Evolutionary conservation across 2,113 vertebrate genomes (phyloP).

Genomic region (Machaerirhynchus nigripectus): DNA sequence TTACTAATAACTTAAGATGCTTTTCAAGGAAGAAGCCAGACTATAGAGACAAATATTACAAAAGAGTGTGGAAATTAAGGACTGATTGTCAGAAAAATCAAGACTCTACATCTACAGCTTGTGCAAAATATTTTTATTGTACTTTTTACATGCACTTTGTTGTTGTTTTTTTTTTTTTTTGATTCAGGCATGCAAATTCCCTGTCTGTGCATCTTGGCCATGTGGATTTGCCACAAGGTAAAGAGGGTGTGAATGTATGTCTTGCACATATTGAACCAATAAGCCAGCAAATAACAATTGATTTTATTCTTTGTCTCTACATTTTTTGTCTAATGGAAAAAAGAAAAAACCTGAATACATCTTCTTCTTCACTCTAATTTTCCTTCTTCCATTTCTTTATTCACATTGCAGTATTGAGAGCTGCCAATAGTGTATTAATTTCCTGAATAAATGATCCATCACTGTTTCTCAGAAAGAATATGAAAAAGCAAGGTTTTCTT

Average conservation of each 20-base stretch:
- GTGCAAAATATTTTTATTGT: neutral
- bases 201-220: neutral
- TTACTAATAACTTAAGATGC: neutral
- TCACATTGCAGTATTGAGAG: neutral
- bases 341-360: neutral
- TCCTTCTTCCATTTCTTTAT: neutral
- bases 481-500: neutral
- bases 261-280: neutral
- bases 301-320: neutral
- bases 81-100: neutral
- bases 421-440: neutral
- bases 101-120: neutral
- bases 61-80: neutral
- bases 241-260: neutral
- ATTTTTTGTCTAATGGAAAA: neutral
- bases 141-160: neutral
- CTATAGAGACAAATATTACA: neutral
- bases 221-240: neutral
- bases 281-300: neutral
- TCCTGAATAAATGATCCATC: neutral
- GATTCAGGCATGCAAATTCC: neutral
- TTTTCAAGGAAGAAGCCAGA: neutral
- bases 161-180: neutral
- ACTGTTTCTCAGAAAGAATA: neutral
- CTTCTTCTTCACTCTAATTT: neutral